Base-by-base conservation (phyloP, 2,113 vertebrate genomes). In the Catharus minimus region DNA sequence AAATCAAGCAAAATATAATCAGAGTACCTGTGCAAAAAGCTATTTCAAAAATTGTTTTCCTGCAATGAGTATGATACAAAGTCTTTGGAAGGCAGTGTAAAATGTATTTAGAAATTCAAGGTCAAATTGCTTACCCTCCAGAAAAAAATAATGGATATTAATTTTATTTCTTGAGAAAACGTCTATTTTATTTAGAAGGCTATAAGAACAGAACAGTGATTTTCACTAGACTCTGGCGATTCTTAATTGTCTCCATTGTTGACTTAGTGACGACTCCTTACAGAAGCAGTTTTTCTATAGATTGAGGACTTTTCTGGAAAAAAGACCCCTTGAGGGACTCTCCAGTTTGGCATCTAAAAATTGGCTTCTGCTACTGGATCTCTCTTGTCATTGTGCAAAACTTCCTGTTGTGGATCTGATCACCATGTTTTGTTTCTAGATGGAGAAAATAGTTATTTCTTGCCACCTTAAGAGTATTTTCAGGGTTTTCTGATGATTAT, bases 1-100 rank as follows among this genome's bases (percentile, higher is more conserved):
- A 92, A 90, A 92, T 73, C 84, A 93, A 84, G 65, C 46, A 84
- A 90, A 93, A 84, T 43, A 50, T 27, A 62, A 55, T 66, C 84
- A 82, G 24, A 67, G 18, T 27, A 57, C 27, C 8, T 46, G 61
- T 62, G 33, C 32, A 86, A 84, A 93, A 94, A 68, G 38, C 77
- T 68, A 46, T 89, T 92, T 90, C 69, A 65, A 61, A 86, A 92
- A 81, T 65, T 62, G 16, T 57, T 27, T 90, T 62, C 46, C n/a
- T 79, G 72, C 3, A 0, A 52, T 86, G 38, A 52, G 5, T 36
- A 13, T 44, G 33, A 78, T 23, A 55, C 12, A 65, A 86, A 73
- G 24, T 30, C 18, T 84, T 90, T 76, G 41, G 28, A 84, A 90
- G 16, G 8, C 47, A 69, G 2, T 20, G 10, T 58, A 72, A 93